phyloP scores from a whole-genome alignment of 2,113 vertebrate genomes.

The Plectropomus leopardus region DNA sequence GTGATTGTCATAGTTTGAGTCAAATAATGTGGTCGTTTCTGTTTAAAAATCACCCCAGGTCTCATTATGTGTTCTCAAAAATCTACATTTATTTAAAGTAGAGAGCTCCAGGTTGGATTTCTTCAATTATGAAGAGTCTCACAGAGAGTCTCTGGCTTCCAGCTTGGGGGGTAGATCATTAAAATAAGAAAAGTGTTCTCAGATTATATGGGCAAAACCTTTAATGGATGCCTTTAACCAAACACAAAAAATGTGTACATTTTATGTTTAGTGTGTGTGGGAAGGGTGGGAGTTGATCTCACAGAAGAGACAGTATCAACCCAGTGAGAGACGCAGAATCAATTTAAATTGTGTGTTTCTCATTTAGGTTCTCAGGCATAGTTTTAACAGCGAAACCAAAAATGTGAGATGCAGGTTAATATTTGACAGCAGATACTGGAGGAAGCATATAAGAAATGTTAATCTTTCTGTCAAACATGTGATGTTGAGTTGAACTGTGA shows the following conservation, averaged over 20 bases:
- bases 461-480: background rate
- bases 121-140: conserved; percentile 16
- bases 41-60: background rate
- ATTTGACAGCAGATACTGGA: background rate
- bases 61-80: conserved; percentile 25
- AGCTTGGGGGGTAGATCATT: background rate
- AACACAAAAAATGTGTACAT: background rate
- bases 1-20: conserved; percentile 1
- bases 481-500: background rate
- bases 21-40: background rate
- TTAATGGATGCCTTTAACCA: background rate
- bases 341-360: too few relatives aligned
- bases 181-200: conserved; percentile 1
- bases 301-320: background rate
- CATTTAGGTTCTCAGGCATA: background rate
- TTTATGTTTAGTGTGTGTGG: background rate
- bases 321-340: background rate
- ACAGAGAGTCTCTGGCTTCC: background rate
- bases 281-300: background rate
- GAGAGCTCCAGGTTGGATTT: background rate
- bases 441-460: background rate
- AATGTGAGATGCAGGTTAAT: too few relatives aligned
- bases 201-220: background rate
- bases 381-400: too few relatives aligned
- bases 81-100: conserved; percentile 17